Percentiles rank a stretch among this genome's conserved stretches.
These are phyloP conservation scores for Xenopus laevis DNA, from an alignment of 2,113 vertebrate species.

Conservation along the genomic window DNA sequence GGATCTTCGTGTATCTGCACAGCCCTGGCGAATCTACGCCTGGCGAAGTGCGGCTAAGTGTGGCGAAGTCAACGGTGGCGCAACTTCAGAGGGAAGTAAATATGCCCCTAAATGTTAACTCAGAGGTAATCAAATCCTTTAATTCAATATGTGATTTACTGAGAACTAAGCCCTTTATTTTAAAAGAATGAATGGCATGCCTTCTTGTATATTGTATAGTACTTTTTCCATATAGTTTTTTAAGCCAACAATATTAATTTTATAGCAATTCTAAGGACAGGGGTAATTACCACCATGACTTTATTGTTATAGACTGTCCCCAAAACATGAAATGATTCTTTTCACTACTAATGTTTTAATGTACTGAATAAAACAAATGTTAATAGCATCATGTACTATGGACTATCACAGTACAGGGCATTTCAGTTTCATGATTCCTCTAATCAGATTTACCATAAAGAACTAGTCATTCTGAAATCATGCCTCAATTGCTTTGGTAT, in stretches of 20 bases:
- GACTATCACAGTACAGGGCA: background rate
- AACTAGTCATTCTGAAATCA: background rate
- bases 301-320: background rate
- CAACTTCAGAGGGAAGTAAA: too few species aligned
- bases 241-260: constrained; percentile 3
- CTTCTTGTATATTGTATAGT: too few species aligned
- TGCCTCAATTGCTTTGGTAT: constrained; percentile 4
- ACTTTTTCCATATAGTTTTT: background rate
- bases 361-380: constrained; percentile 11
- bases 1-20: too few species aligned
- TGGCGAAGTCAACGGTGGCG: too few species aligned
- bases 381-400: constrained; percentile 1
- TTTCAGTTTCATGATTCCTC: constrained; percentile 1
- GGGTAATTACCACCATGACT: background rate
- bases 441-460: constrained; percentile 11
- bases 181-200: too few species aligned
- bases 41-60: too few species aligned
- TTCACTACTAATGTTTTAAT: background rate
- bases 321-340: background rate
- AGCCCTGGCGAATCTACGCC: too few species aligned
- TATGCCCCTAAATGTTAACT: too few species aligned
- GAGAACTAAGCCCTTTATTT: too few species aligned
- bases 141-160: too few species aligned
- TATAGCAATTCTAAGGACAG: background rate
- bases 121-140: too few species aligned